Base-by-base conservation (phyloP, 2,113 vertebrate species). In the Myocastor coypus region DNA sequence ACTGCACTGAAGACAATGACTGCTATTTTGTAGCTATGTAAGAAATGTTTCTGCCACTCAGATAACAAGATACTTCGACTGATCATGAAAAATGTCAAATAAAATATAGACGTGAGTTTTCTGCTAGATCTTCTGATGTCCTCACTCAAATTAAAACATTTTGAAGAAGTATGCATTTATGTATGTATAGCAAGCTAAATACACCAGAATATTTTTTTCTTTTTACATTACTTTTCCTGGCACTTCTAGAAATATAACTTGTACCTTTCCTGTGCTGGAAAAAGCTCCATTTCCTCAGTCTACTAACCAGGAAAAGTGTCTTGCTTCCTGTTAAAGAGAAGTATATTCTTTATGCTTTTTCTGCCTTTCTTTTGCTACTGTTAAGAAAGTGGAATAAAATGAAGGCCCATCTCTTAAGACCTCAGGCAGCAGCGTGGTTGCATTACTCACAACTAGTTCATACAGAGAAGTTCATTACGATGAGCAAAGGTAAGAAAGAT, bases 371-470 rank as follows among this genome's bases (percentile, higher is more conserved):
- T 68, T 89, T n/a, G 24, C 57, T 80, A 26, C 68, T 92, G 26
- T 55, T 89, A 52, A 32, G 46, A 73, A 91, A 81, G 81, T 52
- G 66, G 75, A 90, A 32, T 66, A 92, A 94, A 95, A 95, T 80
- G 88, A 94, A 89, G 52, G 5, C 11, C 34, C 19, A 42, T n/a
- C 46, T 81, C 64, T 64, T 30, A 66, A 89, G 68, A 63, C n/a
- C 73, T 71, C 88, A 77, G 73, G 85, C 57, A 88, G n/a, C 20
- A 12, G n/a, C 37, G 13, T 3, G 4, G 73, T 55, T 85, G 59
- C 42, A 83, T 94, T 94, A 87, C 85, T 94, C 46, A 66, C 30
- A 71, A 10, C 37, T 96, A 93, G 80, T 83, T 95, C 42, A 95
- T 89, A 52, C 55, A 12, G 87, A 90, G 32, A 95, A 87, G 40